Conservation (phyloP, 35 echinoderm and acorn worm genomes). For the Ophiothrix spiculata region DNA sequence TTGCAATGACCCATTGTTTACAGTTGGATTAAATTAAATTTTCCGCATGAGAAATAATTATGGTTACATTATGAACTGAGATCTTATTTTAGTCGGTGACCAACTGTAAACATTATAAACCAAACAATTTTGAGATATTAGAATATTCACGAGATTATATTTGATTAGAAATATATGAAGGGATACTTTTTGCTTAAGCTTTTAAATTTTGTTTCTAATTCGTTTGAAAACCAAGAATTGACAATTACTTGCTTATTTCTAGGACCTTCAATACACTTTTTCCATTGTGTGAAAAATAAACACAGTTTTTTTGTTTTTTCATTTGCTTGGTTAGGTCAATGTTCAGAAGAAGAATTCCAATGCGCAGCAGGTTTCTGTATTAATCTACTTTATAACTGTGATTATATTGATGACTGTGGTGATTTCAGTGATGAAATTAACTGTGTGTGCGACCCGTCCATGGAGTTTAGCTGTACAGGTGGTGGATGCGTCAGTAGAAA, state of each 20-base stretch:
- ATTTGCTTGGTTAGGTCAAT: not conserved
- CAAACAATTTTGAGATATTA: too few relatives aligned
- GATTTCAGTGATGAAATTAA: not conserved
- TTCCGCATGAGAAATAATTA: too few relatives aligned
- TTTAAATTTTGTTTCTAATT: not conserved
- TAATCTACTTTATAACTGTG: not conserved
- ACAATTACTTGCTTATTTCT: not conserved
- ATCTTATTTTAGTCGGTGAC: too few relatives aligned
- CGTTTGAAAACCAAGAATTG: not conserved
- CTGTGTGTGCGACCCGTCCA: not conserved
- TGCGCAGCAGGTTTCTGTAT: not conserved
- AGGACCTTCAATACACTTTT: not conserved
- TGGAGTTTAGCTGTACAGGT: not conserved
- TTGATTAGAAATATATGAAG: not conserved
- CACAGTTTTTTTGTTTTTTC: not conserved
- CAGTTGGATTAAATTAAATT: not conserved
- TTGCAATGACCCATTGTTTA: not conserved
- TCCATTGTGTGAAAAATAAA: not conserved
- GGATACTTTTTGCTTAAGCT: not conserved
- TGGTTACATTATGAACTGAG: too few relatives aligned
- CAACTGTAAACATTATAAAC: too few relatives aligned
- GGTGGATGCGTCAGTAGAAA: not conserved
- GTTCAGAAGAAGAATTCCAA: not conserved
- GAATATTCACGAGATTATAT: too few relatives aligned
- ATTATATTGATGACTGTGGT: not conserved